Percentiles rank a stretch among this genome's conserved stretches.
phyloP scores from a whole-genome alignment of 2,113 vertebrate genomes.

The Archocentrus centrarchus region DNA sequence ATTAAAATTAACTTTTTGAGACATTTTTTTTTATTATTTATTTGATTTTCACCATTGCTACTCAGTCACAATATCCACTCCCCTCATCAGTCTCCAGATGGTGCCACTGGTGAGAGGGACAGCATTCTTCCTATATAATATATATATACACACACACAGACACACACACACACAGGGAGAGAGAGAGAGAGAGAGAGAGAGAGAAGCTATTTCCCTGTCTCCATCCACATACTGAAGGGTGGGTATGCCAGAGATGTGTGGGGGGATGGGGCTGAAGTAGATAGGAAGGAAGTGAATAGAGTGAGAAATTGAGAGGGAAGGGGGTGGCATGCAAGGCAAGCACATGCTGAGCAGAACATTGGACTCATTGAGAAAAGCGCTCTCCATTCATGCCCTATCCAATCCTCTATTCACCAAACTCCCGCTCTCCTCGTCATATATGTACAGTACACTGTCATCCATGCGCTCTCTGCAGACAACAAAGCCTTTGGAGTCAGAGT shows the following conservation, averaged over 20 bases:
- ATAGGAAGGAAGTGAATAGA: conserved; percentile 81
- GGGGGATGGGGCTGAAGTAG: conserved; percentile 76
- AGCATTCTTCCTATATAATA: conserved; percentile 39
- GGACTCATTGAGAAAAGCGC: conserved; percentile 81
- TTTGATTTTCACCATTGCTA: conserved; percentile 18
- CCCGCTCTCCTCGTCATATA: conserved; percentile 45
- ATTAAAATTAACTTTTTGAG: too few species aligned
- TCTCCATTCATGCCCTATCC: conserved; percentile 69
- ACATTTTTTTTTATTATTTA: neutral
- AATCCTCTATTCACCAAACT: conserved; percentile 37
- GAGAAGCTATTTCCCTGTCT: conserved; percentile 61
- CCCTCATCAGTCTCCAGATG: conserved; percentile 67
- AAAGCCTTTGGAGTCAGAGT: neutral
- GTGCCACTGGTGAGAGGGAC: conserved; percentile 61
- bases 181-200: conserved; percentile 12
- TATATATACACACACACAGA: neutral
- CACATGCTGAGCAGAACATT: conserved; percentile 84
- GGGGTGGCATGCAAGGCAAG: conserved; percentile 74
- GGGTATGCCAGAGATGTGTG: conserved; percentile 73
- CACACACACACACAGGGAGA: neutral
- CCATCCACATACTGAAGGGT: conserved; percentile 62
- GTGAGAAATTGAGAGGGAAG: conserved; percentile 72
- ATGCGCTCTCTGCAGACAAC: neutral
- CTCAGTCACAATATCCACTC: conserved; percentile 45
- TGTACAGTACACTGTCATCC: conserved; percentile 43